These are phyloP conservation scores for Drosophila lacteicornis DNA, from an alignment of 1,140 invertebrate genomes.

Conservation along the genomic window DNA sequence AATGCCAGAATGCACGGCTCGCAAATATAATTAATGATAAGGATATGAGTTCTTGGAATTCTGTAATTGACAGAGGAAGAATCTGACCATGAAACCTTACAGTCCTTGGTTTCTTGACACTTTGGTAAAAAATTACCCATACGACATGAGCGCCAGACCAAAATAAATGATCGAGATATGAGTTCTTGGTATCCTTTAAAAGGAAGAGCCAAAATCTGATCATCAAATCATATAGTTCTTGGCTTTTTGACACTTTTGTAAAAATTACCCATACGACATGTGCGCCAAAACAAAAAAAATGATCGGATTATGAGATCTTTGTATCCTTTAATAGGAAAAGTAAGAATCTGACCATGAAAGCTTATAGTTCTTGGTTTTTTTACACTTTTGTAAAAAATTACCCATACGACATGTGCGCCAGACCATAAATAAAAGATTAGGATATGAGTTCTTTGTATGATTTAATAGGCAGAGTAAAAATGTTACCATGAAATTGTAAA, in stretches of 20 bases:
- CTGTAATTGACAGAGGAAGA: not conserved
- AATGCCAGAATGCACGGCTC: not conserved
- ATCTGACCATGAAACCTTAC: not conserved
- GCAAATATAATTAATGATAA: not conserved
- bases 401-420: slow-evolving; percentile 19
- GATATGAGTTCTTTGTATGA: no score
- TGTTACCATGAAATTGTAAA: no score
- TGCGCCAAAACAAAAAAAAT: slow-evolving; percentile 51
- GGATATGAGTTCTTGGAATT: not conserved
- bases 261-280: slow-evolving; percentile 1
- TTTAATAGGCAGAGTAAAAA: no score
- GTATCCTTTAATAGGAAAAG: no score
- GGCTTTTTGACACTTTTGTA: no score
- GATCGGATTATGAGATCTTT: no score
- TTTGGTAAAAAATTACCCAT: slow-evolving; percentile 20
- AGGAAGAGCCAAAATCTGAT: not conserved
- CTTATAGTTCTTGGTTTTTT: not conserved
- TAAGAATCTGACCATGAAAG: not conserved
- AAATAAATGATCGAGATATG: not conserved
- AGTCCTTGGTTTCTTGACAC: not conserved
- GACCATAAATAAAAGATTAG: no score
- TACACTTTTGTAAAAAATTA: not conserved
- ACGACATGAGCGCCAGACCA: slow-evolving; percentile 1
- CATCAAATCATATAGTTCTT: not conserved
- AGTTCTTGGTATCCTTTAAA: not conserved